Evolutionary conservation across 2,113 vertebrate species (phyloP).

Genomic region (Dendrocopos noguchii): DNA sequence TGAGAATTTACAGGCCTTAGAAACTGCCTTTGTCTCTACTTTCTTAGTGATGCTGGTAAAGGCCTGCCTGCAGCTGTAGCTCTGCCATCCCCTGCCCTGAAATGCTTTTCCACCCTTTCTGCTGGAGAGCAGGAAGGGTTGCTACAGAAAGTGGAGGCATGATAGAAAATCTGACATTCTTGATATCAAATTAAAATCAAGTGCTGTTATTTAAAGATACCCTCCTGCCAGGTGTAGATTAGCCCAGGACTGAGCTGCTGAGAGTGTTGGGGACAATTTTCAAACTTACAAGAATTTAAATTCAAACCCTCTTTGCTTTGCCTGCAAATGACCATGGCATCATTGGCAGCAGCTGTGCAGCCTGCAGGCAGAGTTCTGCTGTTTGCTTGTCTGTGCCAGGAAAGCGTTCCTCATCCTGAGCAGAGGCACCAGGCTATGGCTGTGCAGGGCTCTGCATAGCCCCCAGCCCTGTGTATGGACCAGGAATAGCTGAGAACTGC

Average conservation of each 20-base stretch:
- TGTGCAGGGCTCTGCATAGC: not conserved
- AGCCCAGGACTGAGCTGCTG: constrained; percentile 7
- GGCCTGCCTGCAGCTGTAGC: not conserved
- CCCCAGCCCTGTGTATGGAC: not conserved
- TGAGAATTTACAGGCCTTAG: not conserved
- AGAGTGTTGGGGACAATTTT: not conserved
- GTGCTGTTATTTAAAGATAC: constrained; percentile 38
- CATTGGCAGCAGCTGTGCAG: constrained; percentile 33
- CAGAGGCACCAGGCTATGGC: not conserved
- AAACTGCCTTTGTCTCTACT: not conserved
- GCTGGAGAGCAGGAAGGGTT: not conserved
- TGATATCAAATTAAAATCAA: not conserved
- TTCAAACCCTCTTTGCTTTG: constrained; percentile 12
- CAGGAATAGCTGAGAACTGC: not conserved
- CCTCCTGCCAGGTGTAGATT: constrained; percentile 32
- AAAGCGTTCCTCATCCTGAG: not conserved
- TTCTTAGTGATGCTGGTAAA: not conserved
- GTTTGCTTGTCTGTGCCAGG: not conserved
- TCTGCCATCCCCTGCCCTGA: not conserved
- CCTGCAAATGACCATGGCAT: not conserved
- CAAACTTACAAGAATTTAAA: not conserved
- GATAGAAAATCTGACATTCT: not conserved
- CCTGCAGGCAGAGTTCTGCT: constrained; percentile 31
- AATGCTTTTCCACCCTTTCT: not conserved
- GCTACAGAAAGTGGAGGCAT: not conserved